Evolutionary conservation across 1,140 invertebrate species (phyloP).

Genomic region (Hermatobates lingyangjiaoensis): DNA sequence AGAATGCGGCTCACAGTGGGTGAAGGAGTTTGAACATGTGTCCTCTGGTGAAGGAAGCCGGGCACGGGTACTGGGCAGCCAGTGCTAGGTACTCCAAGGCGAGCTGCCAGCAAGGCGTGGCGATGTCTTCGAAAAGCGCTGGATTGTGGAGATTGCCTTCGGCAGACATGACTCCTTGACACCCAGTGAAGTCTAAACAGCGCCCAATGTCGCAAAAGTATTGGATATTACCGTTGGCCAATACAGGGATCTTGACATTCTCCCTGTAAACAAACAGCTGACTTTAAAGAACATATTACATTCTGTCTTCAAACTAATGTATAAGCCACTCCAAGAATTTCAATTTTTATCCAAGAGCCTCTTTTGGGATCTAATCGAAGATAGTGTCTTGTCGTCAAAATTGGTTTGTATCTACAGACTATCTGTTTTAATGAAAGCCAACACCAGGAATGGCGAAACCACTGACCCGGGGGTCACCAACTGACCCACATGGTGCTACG

Average conservation of each 20-base stretch:
- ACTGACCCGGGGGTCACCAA: no score
- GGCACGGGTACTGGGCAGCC: slow-evolving; percentile 67
- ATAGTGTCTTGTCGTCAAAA: no score
- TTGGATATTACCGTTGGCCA: slow-evolving; percentile 97
- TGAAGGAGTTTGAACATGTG: slow-evolving; percentile 96
- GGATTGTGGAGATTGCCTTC: slow-evolving; percentile 96
- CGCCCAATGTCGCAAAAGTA: slow-evolving; percentile 67
- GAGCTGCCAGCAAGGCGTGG: slow-evolving; percentile 71
- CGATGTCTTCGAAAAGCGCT: slow-evolving; percentile 55
- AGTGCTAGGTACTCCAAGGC: slow-evolving; percentile 77
- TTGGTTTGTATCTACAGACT: no score
- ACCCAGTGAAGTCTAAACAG: slow-evolving; percentile 72
- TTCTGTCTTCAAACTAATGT: no score
- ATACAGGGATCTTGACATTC: slow-evolving; percentile 73
- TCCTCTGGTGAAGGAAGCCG: slow-evolving; percentile 73
- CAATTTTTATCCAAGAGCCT: no score
- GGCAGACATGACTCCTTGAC: slow-evolving; percentile 73
- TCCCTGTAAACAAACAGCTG: slow-evolving; percentile 55
- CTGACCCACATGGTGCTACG: no score
- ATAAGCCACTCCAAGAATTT: no score
- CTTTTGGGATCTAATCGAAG: no score
- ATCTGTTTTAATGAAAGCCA: no score
- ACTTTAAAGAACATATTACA: no score
- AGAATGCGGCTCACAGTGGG: slow-evolving; percentile 52
- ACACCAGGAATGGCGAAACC: no score